Conservation (phyloP, 2,888 invertebrate genomes). For the Agapetus fuscipes region DNA sequence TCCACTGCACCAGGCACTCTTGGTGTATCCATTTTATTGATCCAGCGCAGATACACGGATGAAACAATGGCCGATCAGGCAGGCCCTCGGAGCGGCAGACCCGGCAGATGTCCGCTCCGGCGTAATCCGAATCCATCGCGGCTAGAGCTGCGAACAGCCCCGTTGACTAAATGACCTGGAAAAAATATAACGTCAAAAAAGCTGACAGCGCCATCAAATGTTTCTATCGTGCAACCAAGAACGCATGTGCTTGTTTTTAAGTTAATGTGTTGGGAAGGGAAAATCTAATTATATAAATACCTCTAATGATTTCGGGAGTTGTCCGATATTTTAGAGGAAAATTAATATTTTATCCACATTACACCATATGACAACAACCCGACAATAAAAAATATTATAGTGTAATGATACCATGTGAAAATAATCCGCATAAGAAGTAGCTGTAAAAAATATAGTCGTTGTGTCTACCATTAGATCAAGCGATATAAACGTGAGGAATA, state of each 20-base stretch:
- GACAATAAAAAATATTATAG: no score
- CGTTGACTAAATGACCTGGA: constrained; percentile 9
- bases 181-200: constrained; percentile 7
- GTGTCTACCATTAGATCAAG: no score
- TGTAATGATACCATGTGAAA: no score
- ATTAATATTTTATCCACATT: background rate
- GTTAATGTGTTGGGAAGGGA: no score
- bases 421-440: no score
- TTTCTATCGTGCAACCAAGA: no score
- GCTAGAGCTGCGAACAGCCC: constrained; percentile 4
- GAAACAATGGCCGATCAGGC: constrained; percentile 86
- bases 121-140: constrained; percentile 15
- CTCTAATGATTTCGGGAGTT: constrained; percentile 5
- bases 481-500: no score
- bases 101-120: constrained; percentile 86
- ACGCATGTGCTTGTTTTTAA: no score
- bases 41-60: constrained; percentile 98
- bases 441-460: no score
- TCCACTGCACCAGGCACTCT: constrained; percentile 97
- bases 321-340: background rate
- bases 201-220: no score
- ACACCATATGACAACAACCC: no score
- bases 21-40: constrained; percentile 99
- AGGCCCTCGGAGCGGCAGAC: constrained; percentile 94
- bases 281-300: no score